Percentiles rank a stretch among this genome's conserved stretches.
phyloP scores from a whole-genome alignment of 2,888 invertebrate species.

The Paralinhomoeus sp. region DNA sequence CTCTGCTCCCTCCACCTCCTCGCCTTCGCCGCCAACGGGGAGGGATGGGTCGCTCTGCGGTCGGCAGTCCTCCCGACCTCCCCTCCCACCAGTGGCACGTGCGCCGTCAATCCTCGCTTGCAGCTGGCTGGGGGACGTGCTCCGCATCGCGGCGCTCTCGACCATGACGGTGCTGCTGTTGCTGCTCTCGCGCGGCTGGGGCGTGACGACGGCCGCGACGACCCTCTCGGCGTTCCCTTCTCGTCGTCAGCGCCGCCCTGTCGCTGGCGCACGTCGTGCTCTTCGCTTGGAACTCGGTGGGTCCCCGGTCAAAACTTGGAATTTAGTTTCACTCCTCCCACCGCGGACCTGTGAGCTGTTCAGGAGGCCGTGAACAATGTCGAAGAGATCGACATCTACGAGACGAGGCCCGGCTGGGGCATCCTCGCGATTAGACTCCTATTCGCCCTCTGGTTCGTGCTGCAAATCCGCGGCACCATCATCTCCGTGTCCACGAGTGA shows the following conservation, averaged over 20 bases:
- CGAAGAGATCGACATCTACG: conserved; percentile 85
- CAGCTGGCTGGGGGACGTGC: conserved; percentile 51
- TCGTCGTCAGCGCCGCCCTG: conserved; percentile 69
- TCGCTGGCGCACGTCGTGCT: conserved; percentile 68
- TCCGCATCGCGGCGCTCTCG: conserved; percentile 48
- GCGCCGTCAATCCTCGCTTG: too few species aligned
- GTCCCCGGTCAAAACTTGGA: conserved; percentile 21
- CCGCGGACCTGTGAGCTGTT: too few species aligned
- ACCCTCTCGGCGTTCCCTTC: conserved; percentile 33
- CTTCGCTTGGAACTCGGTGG: conserved; percentile 86
- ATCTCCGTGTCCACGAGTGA: conserved; percentile 41
- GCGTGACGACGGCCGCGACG: conserved; percentile 43
- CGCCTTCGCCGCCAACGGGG: conserved; percentile 69
- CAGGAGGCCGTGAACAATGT: conserved; percentile 86
- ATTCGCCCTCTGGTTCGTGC: conserved; percentile 70
- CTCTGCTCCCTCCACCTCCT: conserved; percentile 67
- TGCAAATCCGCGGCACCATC: conserved; percentile 46
- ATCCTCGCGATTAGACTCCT: conserved; percentile 59
- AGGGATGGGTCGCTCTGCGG: conserved; percentile 55
- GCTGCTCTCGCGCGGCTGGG: conserved; percentile 85
- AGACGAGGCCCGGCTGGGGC: conserved; percentile 90
- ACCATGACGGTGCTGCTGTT: conserved; percentile 76
- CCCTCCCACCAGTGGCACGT: too few species aligned
- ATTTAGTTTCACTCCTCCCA: too few species aligned
- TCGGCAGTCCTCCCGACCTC: too few species aligned